Conservation (phyloP, 2,888 invertebrate genomes). For the Acanthacorydalis orientalis region DNA sequence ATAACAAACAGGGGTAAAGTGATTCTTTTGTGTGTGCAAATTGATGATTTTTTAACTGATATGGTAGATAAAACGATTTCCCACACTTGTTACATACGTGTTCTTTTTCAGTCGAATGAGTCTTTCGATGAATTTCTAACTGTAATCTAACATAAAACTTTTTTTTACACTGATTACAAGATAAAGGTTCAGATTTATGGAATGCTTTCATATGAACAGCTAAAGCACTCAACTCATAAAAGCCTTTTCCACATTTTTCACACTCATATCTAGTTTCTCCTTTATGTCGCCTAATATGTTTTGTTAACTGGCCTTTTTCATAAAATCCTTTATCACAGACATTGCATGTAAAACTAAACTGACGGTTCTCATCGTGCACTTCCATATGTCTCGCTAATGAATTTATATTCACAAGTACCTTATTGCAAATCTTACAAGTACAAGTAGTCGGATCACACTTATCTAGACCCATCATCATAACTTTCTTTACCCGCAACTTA, state of each 20-base stretch:
- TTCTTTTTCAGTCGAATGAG: not conserved
- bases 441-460: slow-evolving; percentile 3
- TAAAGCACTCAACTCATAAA: not conserved
- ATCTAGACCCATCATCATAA: not conserved
- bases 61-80: not conserved
- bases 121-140: not conserved
- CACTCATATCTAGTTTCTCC: slow-evolving; percentile 1
- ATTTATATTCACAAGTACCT: slow-evolving; percentile 1
- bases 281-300: slow-evolving; percentile 28
- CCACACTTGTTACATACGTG: not conserved
- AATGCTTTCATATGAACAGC: not conserved
- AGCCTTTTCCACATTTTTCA: not conserved
- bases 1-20: not conserved
- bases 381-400: slow-evolving; percentile 3
- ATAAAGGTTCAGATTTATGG: not conserved
- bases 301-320: slow-evolving; percentile 28
- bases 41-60: too few relatives aligned
- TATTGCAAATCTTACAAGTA: slow-evolving; percentile 3
- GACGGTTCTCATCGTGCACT: slow-evolving; percentile 1
- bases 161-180: not conserved
- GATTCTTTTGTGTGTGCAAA: too few relatives aligned
- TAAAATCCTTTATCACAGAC: slow-evolving; percentile 28
- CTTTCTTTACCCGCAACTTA: not conserved
- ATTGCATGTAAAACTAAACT: slow-evolving; percentile 23
- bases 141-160: not conserved